Evolutionary conservation across 2,797 vertebrate species (phyloP).

Genomic region (Phoeniculus purpureus): DNA sequence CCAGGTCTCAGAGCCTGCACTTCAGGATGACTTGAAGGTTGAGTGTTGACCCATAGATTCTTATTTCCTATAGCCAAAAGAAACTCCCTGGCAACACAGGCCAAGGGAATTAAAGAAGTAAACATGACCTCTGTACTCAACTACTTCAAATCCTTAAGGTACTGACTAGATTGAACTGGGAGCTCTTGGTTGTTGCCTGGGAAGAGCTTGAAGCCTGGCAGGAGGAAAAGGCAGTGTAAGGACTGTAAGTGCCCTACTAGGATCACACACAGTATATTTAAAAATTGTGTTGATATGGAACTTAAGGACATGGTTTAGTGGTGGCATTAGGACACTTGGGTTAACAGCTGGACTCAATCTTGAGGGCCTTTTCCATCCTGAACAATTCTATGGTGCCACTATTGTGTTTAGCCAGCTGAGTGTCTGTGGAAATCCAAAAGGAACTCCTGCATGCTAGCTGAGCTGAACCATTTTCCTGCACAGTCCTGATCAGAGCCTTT

Average conservation of each 20-base stretch:
- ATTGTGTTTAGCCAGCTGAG: neutral
- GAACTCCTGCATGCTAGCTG: neutral
- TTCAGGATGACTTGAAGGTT: neutral
- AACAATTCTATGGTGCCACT: neutral
- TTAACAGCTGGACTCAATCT: too few species aligned
- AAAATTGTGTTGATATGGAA: too few species aligned
- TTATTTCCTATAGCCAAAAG: accelerated
- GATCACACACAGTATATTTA: neutral
- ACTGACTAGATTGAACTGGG: too few species aligned
- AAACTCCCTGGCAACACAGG: neutral
- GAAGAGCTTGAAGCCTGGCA: neutral
- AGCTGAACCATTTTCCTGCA: neutral
- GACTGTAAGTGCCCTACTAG: neutral
- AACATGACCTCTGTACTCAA: neutral
- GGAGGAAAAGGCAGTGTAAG: too few species aligned
- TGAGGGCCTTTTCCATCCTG: too few species aligned
- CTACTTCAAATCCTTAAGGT: neutral
- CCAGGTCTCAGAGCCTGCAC: neutral
- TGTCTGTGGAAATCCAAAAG: neutral
- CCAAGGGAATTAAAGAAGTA: neutral
- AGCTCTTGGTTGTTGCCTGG: too few species aligned
- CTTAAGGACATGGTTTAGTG: too few species aligned
- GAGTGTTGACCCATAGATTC: accelerated
- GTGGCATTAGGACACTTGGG: too few species aligned
- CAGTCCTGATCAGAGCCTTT: slow-evolving; percentile 2